phyloP scores from a whole-genome alignment of 2,113 vertebrate genomes.

The Solea senegalensis region DNA sequence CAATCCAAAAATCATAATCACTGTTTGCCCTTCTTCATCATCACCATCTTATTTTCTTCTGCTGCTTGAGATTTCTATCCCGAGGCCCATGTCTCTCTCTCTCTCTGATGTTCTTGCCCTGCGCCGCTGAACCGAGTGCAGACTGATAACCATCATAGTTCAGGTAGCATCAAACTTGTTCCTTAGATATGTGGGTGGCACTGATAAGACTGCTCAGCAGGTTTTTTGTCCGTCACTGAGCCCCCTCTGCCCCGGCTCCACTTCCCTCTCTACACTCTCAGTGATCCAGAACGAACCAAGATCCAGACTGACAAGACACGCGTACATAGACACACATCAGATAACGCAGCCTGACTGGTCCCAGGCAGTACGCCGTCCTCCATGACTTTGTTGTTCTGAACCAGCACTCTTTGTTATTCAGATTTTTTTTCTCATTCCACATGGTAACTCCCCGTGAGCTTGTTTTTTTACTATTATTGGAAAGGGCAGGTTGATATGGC shows the following conservation, averaged over 20 bases:
- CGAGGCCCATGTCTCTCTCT: slow-evolving; percentile 37
- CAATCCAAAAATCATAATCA: not conserved
- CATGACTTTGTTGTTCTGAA: not conserved
- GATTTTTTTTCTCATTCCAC: not conserved
- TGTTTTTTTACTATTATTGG: too few species aligned
- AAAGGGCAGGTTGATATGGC: too few species aligned
- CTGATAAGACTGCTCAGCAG: slow-evolving; percentile 67
- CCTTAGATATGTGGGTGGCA: slow-evolving; percentile 59
- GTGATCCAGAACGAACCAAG: slow-evolving; percentile 81
- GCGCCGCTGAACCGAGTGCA: slow-evolving; percentile 43
- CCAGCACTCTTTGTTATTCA: slow-evolving; percentile 31
- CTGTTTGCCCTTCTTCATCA: not conserved
- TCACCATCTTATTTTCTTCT: slow-evolving; percentile 19
- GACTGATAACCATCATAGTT: slow-evolving; percentile 76
- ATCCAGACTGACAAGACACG: slow-evolving; percentile 73
- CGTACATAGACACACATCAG: slow-evolving; percentile 52
- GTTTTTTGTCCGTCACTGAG: slow-evolving; percentile 23
- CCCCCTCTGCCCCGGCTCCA: slow-evolving; percentile 18
- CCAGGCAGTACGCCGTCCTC: slow-evolving; percentile 31
- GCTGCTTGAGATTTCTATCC: slow-evolving; percentile 55
- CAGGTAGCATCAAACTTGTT: slow-evolving; percentile 62
- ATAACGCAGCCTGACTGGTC: slow-evolving; percentile 51
- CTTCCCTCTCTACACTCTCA: slow-evolving; percentile 45
- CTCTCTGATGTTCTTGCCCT: slow-evolving; percentile 26
- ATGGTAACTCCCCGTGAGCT: not conserved